Evolutionary conservation across 2,113 vertebrate genomes (phyloP), one percentile per base, ranked within the genome.

Genomic region (Suricata suricatta): DNA sequence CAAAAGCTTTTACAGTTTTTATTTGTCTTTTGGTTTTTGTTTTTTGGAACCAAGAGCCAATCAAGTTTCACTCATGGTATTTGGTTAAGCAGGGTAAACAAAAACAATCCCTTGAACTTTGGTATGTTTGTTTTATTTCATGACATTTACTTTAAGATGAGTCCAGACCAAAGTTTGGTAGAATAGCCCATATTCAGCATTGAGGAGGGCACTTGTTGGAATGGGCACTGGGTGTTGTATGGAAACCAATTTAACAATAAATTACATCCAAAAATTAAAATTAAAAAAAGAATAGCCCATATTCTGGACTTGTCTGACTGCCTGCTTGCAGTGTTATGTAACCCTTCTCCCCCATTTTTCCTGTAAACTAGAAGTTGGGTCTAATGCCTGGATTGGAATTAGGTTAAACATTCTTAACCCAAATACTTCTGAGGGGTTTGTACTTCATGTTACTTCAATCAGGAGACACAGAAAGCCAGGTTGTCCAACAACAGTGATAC

Each of bases 41-140:
- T 23, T 38, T 94, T 96, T 86, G 54, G 13, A 88, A 79, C 9
- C 41, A 95, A 66, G 44, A 84, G 31, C 35, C 38, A 76, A 35
- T 81, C 54, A 96, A 74, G 33, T 68, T 92, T 35, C 54, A 84
- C 12, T 57, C 10, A 31, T 4, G 35, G 23, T 87, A 86, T 93
- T 74, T 81, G 57, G 27, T n/a, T 57, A 83, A 93, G 35, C 63
- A 93, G 88, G 27, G 64, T 91, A 88, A 80, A 71, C 72, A 88
- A 82, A 63, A 83, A 82, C 31, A 5, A 27, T 47, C n/a, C n/a
- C 16, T 66, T 8, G 31, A 23, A 41, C 44, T 80, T 76, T 50
- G 31, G 7, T 31, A 68, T 81, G 35, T 80, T 89, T 76, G 27
- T 79, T 74, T 66, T 35, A 31, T 83, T 93, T 79, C 13, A 52